These are phyloP conservation scores for Zaprionus capensis DNA, from an alignment of 1,140 invertebrate species.

Conservation along the genomic window DNA sequence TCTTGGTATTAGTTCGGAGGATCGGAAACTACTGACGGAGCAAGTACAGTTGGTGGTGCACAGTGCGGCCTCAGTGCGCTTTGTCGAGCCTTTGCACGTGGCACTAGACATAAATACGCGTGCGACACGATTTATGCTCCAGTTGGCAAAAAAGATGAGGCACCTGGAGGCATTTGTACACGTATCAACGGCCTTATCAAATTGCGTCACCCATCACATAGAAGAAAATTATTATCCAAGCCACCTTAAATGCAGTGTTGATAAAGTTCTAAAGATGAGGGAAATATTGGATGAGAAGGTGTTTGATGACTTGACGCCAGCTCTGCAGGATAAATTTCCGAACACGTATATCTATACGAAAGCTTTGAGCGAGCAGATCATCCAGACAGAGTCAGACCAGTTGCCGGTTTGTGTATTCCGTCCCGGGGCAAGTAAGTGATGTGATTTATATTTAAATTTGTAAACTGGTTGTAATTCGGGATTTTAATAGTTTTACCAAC, in stretches of 20 bases:
- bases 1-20: conserved; percentile 89
- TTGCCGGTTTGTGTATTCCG: conserved; percentile 91
- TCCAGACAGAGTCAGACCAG: conserved; percentile 86
- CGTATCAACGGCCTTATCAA: conserved; percentile 90
- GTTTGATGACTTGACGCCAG: conserved; percentile 87
- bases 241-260: conserved; percentile 86
- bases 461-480: conserved; percentile 86
- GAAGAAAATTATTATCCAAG: conserved; percentile 90
- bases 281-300: conserved; percentile 86
- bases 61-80: conserved; percentile 92
- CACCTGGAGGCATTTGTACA: conserved; percentile 86
- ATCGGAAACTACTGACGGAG: conserved; percentile 74
- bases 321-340: conserved; percentile 88
- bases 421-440: conserved; percentile 88
- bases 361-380: conserved; percentile 90
- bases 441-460: conserved; percentile 87
- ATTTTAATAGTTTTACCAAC: conserved; percentile 89
- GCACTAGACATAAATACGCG: conserved; percentile 87
- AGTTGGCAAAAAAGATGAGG: conserved; percentile 87
- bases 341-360: conserved; percentile 95
- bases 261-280: conserved; percentile 87
- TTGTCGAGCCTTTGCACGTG: conserved; percentile 90
- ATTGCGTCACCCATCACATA: conserved; percentile 87
- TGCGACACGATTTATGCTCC: conserved; percentile 85
- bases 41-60: conserved; percentile 91